Evolutionary conservation across 2,797 vertebrate species (phyloP).

Genomic region (Chrysocyon brachyurus): DNA sequence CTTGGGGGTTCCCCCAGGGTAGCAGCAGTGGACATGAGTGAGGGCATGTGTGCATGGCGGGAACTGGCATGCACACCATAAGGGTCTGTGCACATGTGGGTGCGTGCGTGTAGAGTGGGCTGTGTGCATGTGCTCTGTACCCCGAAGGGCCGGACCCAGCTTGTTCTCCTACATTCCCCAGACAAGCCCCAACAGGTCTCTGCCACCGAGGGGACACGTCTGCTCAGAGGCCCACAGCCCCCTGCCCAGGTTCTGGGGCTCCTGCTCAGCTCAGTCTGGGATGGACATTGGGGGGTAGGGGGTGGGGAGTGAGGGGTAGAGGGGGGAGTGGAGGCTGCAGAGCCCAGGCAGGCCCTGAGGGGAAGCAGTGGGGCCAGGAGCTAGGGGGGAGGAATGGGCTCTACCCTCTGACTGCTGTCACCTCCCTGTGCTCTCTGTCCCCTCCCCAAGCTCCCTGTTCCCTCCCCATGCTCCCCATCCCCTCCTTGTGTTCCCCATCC

Average conservation of each 20-base stretch:
- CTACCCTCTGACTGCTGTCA: not conserved
- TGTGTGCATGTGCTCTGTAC: not conserved
- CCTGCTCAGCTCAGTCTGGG: not conserved
- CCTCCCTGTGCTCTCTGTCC: accelerated
- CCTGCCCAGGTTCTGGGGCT: not conserved
- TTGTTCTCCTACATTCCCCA: conserved; percentile 77
- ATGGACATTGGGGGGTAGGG: too few relatives aligned
- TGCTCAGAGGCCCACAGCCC: conserved; percentile 66
- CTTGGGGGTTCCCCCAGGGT: not conserved
- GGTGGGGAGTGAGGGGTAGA: too few relatives aligned
- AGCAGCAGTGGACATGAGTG: accelerated
- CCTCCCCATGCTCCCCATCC: too few relatives aligned
- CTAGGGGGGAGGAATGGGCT: not conserved
- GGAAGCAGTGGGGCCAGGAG: not conserved
- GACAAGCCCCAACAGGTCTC: conserved; percentile 77
- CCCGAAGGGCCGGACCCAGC: not conserved
- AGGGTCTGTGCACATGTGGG: not conserved
- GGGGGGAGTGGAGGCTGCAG: not conserved
- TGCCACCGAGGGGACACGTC: conserved; percentile 44
- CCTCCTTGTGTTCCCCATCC: not conserved
- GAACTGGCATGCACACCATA: too few relatives aligned
- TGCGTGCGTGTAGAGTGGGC: not conserved
- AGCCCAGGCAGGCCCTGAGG: not conserved
- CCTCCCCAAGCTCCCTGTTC: too few relatives aligned
- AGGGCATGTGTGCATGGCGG: accelerated